Percentiles rank a stretch among this genome's conserved stretches.
Conservation (phyloP, 2,113 vertebrate genomes). For the Osmerus eperlanus region DNA sequence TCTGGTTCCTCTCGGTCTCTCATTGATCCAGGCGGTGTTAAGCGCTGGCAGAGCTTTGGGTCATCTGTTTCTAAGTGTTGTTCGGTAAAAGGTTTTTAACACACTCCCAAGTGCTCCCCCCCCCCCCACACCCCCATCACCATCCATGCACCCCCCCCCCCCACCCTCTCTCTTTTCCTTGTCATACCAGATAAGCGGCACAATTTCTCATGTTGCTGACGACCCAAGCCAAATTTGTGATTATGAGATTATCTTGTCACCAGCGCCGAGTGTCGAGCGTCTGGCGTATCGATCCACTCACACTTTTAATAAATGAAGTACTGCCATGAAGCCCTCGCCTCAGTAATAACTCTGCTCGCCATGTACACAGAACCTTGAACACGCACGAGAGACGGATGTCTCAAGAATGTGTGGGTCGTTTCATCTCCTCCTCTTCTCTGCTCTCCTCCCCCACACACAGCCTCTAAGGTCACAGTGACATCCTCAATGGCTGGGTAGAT, state of each 20-base stretch:
- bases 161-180: constrained; percentile 42
- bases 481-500: neutral
- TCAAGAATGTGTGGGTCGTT: constrained; percentile 9
- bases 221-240: constrained; percentile 70
- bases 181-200: constrained; percentile 65
- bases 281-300: constrained; percentile 64
- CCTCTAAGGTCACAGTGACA: neutral
- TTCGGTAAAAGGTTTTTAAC: neutral
- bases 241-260: constrained; percentile 76
- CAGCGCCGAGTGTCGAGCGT: constrained; percentile 61
- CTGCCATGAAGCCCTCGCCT: constrained; percentile 50
- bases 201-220: constrained; percentile 68
- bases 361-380: neutral
- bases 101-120: constrained; percentile 10
- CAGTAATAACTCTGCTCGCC: constrained; percentile 56
- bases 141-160: constrained; percentile 1
- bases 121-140: neutral
- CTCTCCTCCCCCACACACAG: neutral
- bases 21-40: neutral
- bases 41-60: neutral
- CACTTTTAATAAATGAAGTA: constrained; percentile 70
- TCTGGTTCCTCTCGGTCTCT: neutral
- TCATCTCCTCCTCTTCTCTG: neutral
- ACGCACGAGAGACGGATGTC: neutral
- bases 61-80: neutral